Percentiles rank a stretch among this genome's conserved stretches.
Evolutionary conservation across 2,113 vertebrate species (phyloP).

Genomic region (Urocitellus parryii): DNA sequence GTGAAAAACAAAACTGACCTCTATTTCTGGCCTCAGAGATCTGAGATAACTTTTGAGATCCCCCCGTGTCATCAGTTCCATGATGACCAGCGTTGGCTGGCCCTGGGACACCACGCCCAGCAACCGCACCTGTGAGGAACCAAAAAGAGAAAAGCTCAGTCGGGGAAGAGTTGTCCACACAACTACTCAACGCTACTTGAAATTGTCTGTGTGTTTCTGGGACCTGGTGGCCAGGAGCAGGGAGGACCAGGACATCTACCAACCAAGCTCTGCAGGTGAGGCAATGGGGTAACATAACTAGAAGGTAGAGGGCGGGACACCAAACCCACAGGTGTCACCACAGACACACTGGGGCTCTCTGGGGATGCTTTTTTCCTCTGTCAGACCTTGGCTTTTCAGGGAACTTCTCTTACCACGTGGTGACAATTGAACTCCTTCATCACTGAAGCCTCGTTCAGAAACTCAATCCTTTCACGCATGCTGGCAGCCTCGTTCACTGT

Average conservation of each 20-base stretch:
- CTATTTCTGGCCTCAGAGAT: constrained; percentile 94
- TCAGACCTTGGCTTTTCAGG: rapidly evolving
- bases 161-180: rapidly evolving
- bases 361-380: background rate
- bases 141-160: constrained; percentile 39
- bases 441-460: constrained; percentile 98
- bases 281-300: background rate
- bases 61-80: constrained; percentile 99
- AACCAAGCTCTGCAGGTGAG: rapidly evolving
- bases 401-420: constrained; percentile 93
- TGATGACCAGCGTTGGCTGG: constrained; percentile 98
- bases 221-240: background rate
- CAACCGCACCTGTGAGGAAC: constrained; percentile 92
- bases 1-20: constrained; percentile 84
- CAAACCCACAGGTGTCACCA: background rate
- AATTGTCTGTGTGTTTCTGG: background rate
- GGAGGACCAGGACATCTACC: background rate
- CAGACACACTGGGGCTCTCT: rapidly evolving
- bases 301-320: rapidly evolving
- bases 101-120: constrained; percentile 99
- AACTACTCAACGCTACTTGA: rapidly evolving
- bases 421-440: constrained; percentile 99
- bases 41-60: constrained; percentile 98
- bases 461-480: constrained; percentile 98
- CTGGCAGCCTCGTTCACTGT: constrained; percentile 98